Percentiles rank a stretch among this genome's conserved stretches.
Conservation (phyloP, 2,797 vertebrate species). For the Muscicapa comitata region DNA sequence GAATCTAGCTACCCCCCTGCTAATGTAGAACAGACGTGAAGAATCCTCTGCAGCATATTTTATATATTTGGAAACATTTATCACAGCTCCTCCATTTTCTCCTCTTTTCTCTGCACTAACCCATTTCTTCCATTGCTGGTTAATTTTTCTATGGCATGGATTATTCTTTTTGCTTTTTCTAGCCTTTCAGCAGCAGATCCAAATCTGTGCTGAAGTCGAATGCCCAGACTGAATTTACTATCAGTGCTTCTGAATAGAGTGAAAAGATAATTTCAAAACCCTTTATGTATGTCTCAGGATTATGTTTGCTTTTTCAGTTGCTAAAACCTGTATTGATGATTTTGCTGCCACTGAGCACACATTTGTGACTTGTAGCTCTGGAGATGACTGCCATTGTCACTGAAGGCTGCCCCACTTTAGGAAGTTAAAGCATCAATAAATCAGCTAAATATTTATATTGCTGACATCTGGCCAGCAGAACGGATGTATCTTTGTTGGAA, state of each 20-base stretch:
- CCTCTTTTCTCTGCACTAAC: neutral
- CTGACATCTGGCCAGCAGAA: slow-evolving; percentile 7
- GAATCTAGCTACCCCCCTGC: neutral
- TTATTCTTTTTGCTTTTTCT: slow-evolving; percentile 6
- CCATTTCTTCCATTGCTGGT: neutral
- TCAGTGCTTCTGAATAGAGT: neutral
- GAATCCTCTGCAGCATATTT: neutral
- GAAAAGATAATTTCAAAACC: slow-evolving; percentile 15
- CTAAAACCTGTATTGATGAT: neutral
- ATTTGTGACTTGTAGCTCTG: neutral
- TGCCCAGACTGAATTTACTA: neutral
- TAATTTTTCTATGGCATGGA: slow-evolving; percentile 1
- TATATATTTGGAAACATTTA: neutral
- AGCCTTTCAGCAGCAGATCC: neutral
- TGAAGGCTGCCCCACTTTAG: neutral
- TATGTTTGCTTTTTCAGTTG: slow-evolving; percentile 1
- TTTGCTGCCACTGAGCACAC: neutral
- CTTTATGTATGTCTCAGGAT: slow-evolving; percentile 9
- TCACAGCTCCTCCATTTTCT: neutral
- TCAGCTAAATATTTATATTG: slow-evolving; percentile 5
- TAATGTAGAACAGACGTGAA: neutral
- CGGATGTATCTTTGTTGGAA: neutral
- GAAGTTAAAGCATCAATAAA: neutral
- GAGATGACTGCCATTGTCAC: neutral
- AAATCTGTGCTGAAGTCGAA: slow-evolving; percentile 15